These are phyloP conservation scores for Halictus quadricinctus DNA, from an alignment of 2,888 invertebrate species.

Conservation along the genomic window DNA sequence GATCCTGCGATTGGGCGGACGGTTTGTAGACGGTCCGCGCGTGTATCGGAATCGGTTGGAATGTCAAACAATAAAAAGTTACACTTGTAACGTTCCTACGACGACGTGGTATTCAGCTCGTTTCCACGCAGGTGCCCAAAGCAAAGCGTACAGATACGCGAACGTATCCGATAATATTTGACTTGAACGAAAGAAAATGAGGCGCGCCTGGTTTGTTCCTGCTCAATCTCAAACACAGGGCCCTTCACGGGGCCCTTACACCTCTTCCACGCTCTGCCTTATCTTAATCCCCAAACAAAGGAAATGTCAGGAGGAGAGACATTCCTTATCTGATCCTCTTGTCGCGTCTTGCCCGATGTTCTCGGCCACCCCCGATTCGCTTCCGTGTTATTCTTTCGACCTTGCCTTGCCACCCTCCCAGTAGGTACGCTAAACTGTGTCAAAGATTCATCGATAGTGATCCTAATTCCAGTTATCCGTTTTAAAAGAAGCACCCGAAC, in stretches of 20 bases:
- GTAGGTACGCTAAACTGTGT: neutral
- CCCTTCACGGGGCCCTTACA: slow-evolving; percentile 58
- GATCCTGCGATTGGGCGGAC: neutral
- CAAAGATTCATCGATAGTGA: neutral
- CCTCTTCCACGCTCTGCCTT: slow-evolving; percentile 54
- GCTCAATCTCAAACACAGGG: slow-evolving; percentile 69
- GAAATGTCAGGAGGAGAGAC: slow-evolving; percentile 63
- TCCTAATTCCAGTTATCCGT: neutral
- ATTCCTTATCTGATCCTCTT: slow-evolving; percentile 72
- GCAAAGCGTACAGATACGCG: slow-evolving; percentile 55
- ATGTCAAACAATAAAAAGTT: slow-evolving; percentile 27
- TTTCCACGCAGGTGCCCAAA: slow-evolving; percentile 44
- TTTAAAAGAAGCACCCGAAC: neutral
- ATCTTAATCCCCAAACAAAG: slow-evolving; percentile 77
- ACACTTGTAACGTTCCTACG: slow-evolving; percentile 35
- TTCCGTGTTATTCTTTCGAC: slow-evolving; percentile 72
- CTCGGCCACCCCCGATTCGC: slow-evolving; percentile 47
- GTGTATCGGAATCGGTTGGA: slow-evolving; percentile 13
- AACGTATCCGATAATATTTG: slow-evolving; percentile 67
- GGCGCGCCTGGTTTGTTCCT: slow-evolving; percentile 77
- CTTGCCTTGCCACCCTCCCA: slow-evolving; percentile 32
- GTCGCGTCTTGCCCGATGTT: slow-evolving; percentile 53
- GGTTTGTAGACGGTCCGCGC: neutral
- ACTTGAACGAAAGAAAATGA: slow-evolving; percentile 61
- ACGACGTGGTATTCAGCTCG: slow-evolving; percentile 4